Evolutionary conservation across 1,140 invertebrate genomes (phyloP).

Genomic region (Drusus annulatus): DNA sequence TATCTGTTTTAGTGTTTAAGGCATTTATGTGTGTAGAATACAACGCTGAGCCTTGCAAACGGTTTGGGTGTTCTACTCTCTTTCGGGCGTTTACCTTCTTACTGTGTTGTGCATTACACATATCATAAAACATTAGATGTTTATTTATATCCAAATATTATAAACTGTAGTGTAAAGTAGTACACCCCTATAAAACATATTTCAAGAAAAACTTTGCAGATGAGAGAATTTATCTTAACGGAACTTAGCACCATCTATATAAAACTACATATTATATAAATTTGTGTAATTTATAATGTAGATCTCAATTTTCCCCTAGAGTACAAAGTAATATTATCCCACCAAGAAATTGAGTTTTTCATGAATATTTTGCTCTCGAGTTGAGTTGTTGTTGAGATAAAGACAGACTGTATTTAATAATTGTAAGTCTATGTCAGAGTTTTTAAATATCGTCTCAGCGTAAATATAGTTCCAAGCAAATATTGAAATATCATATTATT

Average conservation of each 20-base stretch:
- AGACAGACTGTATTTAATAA: neutral
- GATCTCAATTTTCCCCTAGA: conserved; percentile 16
- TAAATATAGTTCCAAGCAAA: too few species aligned
- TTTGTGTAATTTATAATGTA: neutral
- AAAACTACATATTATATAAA: conserved; percentile 2
- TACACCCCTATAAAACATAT: conserved; percentile 7
- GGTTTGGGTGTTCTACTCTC: conserved; percentile 26
- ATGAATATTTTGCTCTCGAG: conserved; percentile 22
- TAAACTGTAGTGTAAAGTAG: neutral
- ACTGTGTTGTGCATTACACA: conserved; percentile 54
- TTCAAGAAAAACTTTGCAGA: neutral
- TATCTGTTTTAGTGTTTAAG: conserved; percentile 47
- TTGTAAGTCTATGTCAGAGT: too few species aligned
- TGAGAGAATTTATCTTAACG: neutral
- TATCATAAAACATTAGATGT: conserved; percentile 50
- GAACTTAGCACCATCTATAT: conserved; percentile 12
- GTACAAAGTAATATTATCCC: conserved; percentile 30
- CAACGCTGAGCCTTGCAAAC: conserved; percentile 1
- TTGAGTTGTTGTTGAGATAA: conserved; percentile 11
- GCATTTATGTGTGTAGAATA: conserved; percentile 33
- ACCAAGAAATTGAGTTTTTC: conserved; percentile 13
- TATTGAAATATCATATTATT: too few species aligned
- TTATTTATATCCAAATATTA: conserved; percentile 33
- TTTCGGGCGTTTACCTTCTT: conserved; percentile 34
- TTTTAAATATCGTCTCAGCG: too few species aligned